Conservation (phyloP, 2,113 vertebrate genomes). For the Ailuropoda melanoleuca region DNA sequence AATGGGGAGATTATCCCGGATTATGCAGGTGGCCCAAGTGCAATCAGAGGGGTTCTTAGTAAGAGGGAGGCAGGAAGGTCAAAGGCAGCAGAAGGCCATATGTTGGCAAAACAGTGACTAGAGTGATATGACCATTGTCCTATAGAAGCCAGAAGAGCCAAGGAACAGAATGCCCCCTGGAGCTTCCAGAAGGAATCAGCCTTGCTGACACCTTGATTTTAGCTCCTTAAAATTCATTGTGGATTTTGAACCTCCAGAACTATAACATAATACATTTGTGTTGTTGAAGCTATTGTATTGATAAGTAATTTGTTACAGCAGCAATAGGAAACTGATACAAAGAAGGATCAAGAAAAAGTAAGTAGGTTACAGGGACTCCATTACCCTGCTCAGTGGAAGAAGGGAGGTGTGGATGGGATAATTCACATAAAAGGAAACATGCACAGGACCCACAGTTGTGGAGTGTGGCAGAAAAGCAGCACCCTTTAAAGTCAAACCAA, state of each 20-base stretch:
- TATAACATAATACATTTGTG: background rate
- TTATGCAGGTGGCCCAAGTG: background rate
- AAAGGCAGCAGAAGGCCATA: background rate
- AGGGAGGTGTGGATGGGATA: background rate
- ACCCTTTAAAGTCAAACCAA: background rate
- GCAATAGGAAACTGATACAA: background rate
- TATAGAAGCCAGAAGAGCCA: background rate
- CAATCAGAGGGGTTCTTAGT: background rate
- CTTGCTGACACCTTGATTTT: background rate
- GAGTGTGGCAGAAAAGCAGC: background rate
- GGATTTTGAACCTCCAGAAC: background rate
- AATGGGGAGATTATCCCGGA: background rate
- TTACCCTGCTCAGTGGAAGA: background rate
- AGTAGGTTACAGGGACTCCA: background rate
- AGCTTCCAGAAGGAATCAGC: background rate
- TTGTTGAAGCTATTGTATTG: background rate
- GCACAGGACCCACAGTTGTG: background rate
- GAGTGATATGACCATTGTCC: fast-evolving
- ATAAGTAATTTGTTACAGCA: background rate
- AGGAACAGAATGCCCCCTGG: background rate
- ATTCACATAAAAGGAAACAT: background rate
- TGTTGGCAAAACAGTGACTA: background rate
- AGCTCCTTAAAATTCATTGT: background rate
- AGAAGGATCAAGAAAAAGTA: background rate
- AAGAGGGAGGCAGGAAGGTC: background rate